Conservation (phyloP, 2,113 vertebrate species). For the Agapornis roseicollis region DNA sequence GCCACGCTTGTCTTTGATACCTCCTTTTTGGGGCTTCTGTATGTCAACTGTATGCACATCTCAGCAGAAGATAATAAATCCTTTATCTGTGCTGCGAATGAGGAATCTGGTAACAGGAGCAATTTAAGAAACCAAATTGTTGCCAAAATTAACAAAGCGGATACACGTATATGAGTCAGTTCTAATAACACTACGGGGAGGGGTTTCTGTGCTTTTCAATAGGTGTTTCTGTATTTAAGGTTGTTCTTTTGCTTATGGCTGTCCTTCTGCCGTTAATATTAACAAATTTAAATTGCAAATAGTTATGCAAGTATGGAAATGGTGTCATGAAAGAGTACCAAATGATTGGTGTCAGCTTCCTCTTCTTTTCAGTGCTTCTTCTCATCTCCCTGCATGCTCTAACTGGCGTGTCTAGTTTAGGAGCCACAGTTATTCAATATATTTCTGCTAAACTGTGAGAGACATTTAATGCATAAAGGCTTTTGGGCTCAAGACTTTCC, state of each 20-base stretch:
- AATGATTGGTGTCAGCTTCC: background rate
- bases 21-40: background rate
- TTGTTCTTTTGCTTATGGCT: background rate
- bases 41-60: background rate
- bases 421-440: background rate
- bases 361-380: background rate
- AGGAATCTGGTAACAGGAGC: background rate
- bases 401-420: background rate
- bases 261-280: background rate
- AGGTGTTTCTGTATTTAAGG: background rate
- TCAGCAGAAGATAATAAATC: background rate
- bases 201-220: background rate
- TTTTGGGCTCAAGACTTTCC: background rate
- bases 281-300: background rate
- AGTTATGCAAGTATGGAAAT: background rate
- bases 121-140: background rate
- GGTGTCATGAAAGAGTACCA: background rate
- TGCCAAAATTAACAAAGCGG: background rate
- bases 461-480: background rate
- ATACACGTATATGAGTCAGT: background rate
- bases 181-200: background rate
- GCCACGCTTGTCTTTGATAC: background rate
- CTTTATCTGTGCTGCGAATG: background rate
- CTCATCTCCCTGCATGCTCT: background rate
- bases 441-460: background rate